These are phyloP conservation scores for Pocillopora damicornis DNA, from an alignment of 64 coral and sea anemone genomes.

Conservation along the genomic window DNA sequence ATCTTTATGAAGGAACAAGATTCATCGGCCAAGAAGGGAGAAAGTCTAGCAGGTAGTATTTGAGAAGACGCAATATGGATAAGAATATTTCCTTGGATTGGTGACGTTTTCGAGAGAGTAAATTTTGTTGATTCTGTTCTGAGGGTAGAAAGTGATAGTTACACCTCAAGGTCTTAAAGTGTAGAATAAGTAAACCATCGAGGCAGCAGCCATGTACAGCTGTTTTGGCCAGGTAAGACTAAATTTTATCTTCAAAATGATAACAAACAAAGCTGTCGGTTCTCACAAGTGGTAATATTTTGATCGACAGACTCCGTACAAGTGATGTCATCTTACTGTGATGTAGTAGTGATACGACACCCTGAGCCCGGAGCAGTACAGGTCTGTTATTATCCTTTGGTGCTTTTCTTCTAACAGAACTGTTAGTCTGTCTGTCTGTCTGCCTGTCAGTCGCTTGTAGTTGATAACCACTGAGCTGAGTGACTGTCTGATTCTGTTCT, in stretches of 20 bases:
- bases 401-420: too few relatives aligned
- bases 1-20: slow-evolving; percentile 79
- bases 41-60: slow-evolving; percentile 72
- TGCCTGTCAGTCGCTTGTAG: not conserved
- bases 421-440: not conserved
- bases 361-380: slow-evolving; percentile 80
- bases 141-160: too few relatives aligned
- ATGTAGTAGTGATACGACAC: slow-evolving; percentile 89
- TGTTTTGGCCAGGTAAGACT: too few relatives aligned
- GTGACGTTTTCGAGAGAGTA: too few relatives aligned
- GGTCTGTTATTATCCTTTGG: slow-evolving; percentile 8
- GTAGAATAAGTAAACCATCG: too few relatives aligned
- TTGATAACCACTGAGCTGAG: too few relatives aligned
- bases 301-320: slow-evolving; percentile 75
- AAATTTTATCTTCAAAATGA: too few relatives aligned
- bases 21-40: slow-evolving; percentile 96
- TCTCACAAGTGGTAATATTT: not conserved
- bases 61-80: not conserved
- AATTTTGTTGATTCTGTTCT: too few relatives aligned
- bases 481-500: too few relatives aligned
- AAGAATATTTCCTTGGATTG: not conserved
- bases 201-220: too few relatives aligned
- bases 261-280: not conserved
- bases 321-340: slow-evolving; percentile 92
- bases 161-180: too few relatives aligned